Evolutionary conservation across 1,140 invertebrate species (phyloP).

Genomic region (Belonocnema kinseyi): DNA sequence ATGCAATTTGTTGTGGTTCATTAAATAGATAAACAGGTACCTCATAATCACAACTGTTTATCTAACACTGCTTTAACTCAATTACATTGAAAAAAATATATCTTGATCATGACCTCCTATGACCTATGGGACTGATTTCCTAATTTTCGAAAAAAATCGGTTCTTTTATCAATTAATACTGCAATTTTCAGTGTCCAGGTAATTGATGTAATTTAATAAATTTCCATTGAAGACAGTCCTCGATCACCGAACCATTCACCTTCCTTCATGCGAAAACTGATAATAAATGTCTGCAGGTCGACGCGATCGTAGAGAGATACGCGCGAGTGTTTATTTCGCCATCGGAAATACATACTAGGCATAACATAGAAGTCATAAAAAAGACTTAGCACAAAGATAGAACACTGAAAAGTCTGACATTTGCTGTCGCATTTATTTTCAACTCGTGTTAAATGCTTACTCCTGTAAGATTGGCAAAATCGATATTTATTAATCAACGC

Average conservation of each 20-base stretch:
- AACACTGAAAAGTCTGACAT: neutral
- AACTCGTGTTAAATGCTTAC: neutral
- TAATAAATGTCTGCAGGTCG: slow-evolving; percentile 29
- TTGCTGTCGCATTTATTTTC: neutral
- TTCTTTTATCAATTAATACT: neutral
- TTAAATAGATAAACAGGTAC: neutral
- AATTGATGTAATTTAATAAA: slow-evolving; percentile 15
- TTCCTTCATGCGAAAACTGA: slow-evolving; percentile 6
- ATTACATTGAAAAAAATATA: neutral
- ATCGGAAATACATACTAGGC: slow-evolving; percentile 21
- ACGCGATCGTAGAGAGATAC: slow-evolving; percentile 9
- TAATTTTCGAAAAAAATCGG: no score
- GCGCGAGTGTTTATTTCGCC: slow-evolving; percentile 20
- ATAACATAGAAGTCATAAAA: slow-evolving; percentile 4
- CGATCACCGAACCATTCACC: slow-evolving; percentile 17
- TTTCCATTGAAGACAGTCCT: neutral
- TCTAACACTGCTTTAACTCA: neutral
- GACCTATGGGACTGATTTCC: no score
- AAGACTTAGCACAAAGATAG: neutral
- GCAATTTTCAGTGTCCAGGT: neutral
- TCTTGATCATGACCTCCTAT: neutral
- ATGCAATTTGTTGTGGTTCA: neutral
- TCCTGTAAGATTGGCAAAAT: neutral
- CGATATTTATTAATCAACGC: neutral
- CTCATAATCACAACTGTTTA: neutral